Evolutionary conservation across 2,113 vertebrate genomes (phyloP).

Genomic region (Poeciliopsis occidentalis): DNA sequence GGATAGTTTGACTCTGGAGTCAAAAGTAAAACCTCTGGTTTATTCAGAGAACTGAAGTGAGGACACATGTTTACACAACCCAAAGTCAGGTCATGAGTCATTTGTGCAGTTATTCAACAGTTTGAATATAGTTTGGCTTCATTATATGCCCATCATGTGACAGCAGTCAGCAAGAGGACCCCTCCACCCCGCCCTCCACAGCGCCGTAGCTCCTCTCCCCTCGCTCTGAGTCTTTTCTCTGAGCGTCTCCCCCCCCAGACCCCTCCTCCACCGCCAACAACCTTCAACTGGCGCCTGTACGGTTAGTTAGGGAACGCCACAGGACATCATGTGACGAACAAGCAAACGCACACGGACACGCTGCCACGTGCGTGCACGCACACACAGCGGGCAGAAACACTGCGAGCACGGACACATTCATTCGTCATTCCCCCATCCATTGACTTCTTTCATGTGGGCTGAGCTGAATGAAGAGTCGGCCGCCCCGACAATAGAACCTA

Average conservation of each 20-base stretch:
- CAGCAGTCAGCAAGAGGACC: slow-evolving; percentile 69
- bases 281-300: slow-evolving; percentile 82
- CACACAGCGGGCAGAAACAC: slow-evolving; percentile 57
- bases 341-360: slow-evolving; percentile 72
- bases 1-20: not conserved
- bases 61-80: slow-evolving; percentile 63
- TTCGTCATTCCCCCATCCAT: slow-evolving; percentile 73
- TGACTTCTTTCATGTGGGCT: slow-evolving; percentile 79
- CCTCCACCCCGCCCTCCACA: slow-evolving; percentile 15
- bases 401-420: slow-evolving; percentile 69
- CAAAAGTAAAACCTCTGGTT: slow-evolving; percentile 15
- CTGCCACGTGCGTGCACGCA: slow-evolving; percentile 29
- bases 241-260: slow-evolving; percentile 41
- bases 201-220: slow-evolving; percentile 61
- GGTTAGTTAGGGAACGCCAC: slow-evolving; percentile 82
- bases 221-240: slow-evolving; percentile 49
- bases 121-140: slow-evolving; percentile 77
- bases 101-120: slow-evolving; percentile 76
- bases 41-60: slow-evolving; percentile 29
- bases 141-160: slow-evolving; percentile 82
- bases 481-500: slow-evolving; percentile 75
- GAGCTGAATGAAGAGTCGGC: slow-evolving; percentile 65
- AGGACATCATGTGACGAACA: slow-evolving; percentile 85
- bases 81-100: slow-evolving; percentile 79
- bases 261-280: slow-evolving; percentile 26